phyloP scores from a whole-genome alignment of 92 coral and sea anemone species.

The Desmophyllum pertusum region DNA sequence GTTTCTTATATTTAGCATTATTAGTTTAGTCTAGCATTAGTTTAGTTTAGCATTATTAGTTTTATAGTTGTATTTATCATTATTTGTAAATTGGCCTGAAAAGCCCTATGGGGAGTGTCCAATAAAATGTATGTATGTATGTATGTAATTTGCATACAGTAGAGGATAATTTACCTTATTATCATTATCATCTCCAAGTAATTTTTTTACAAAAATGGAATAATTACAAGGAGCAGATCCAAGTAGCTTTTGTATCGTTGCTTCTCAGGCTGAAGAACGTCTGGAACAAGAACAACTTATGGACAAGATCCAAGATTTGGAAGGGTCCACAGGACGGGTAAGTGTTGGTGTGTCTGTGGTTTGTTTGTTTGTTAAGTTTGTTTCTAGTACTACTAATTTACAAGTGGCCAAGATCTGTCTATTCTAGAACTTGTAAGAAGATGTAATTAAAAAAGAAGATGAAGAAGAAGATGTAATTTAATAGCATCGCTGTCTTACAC shows the following conservation, averaged over 20 bases:
- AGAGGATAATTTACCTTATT: background rate
- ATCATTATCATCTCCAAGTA: too few relatives aligned
- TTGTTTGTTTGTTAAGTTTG: background rate
- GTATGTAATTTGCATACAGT: too few relatives aligned
- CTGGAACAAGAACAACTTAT: constrained; percentile 42
- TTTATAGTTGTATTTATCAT: too few relatives aligned
- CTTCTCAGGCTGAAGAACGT: constrained; percentile 41
- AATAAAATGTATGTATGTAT: too few relatives aligned
- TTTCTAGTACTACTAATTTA: background rate
- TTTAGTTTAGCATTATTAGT: too few relatives aligned
- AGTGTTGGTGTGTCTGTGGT: background rate
- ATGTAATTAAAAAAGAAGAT: too few relatives aligned
- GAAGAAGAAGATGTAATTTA: too few relatives aligned
- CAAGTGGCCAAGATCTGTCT: background rate
- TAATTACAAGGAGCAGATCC: background rate
- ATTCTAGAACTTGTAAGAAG: background rate
- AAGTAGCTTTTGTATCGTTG: background rate
- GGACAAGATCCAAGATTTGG: constrained; percentile 43
- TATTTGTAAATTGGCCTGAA: too few relatives aligned
- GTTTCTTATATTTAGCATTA: too few relatives aligned
- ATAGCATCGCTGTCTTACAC: background rate
- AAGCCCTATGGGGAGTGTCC: too few relatives aligned
- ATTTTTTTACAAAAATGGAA: too few relatives aligned
- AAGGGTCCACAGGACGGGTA: constrained; percentile 36
- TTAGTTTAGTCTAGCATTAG: too few relatives aligned